Percentiles rank a stretch among this genome's conserved stretches.
These are phyloP conservation scores for Melanostigma gelatinosum DNA, from an alignment of 2,113 vertebrate genomes.

Conservation along the genomic window DNA sequence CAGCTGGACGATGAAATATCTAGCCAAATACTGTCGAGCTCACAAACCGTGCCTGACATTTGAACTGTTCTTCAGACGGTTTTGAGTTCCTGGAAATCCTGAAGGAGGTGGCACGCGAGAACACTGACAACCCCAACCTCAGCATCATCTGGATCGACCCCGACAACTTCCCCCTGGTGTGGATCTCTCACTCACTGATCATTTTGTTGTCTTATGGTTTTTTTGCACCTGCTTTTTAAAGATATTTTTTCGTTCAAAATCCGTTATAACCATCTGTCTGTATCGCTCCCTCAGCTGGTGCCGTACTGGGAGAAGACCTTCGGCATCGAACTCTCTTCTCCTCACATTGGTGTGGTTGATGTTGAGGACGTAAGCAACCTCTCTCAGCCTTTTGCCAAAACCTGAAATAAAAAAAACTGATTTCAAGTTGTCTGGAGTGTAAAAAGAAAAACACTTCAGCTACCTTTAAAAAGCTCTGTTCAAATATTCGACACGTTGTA, in stretches of 20 bases:
- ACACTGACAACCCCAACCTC: constrained; percentile 91
- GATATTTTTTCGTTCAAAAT: neutral
- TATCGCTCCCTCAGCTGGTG: constrained; percentile 82
- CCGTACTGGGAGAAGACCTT: constrained; percentile 96
- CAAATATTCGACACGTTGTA: neutral
- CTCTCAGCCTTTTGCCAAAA: neutral
- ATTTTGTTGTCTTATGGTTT: neutral
- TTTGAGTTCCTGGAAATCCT: constrained; percentile 92
- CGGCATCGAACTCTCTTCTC: constrained; percentile 88
- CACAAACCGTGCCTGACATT: neutral
- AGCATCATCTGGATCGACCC: constrained; percentile 97
- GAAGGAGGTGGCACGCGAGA: constrained; percentile 92
- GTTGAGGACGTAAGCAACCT: constrained; percentile 88
- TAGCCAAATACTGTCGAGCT: neutral
- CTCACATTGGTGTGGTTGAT: constrained; percentile 92
- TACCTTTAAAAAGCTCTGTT: neutral
- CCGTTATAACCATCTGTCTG: neutral
- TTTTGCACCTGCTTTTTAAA: neutral
- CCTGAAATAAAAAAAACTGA: neutral
- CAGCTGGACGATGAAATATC: neutral
- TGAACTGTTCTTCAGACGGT: constrained; percentile 82
- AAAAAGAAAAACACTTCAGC: neutral
- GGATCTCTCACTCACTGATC: neutral
- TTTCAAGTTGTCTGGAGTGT: neutral
- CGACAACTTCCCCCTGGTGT: constrained; percentile 92